Evolutionary conservation across 2,797 vertebrate species (phyloP), one percentile per base, ranked within the genome.

Genomic region (Rhinella marina): DNA sequence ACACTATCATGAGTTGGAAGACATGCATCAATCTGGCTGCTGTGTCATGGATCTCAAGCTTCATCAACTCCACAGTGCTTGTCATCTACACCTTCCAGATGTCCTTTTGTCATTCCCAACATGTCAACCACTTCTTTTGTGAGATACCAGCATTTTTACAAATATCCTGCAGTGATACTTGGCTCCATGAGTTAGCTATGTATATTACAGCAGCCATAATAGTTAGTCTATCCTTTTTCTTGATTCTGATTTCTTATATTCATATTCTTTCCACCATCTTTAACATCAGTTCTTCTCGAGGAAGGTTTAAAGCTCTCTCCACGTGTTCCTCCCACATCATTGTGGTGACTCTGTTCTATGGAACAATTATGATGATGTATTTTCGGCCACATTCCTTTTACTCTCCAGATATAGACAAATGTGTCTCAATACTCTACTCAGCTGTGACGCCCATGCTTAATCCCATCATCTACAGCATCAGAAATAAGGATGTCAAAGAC

Each of bases 1-100:
- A 62, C 59, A 86, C 81, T 0, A 80, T 86, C 25, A 86, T 86
- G 48, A 70, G n/a, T 50, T 57, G n/a, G 50, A n/a, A 6, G 1
- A 8, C 70, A 0, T 86, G 84, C 12, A 0, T 52, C 3, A 0
- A 8, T 32, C 1, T 86, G 25, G 75, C 84, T 9, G 76, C 61
- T 10, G 50, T 9, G 0, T 32, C 84, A 16, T 86, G 84, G 76
- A 41, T 5, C n/a, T 10, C 23, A n/a, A n/a, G 61, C 61, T 62
- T 62, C 23, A n/a, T 62, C 21, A 62, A 62, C 61, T 62, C 61
- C 23, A n/a, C n/a, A 1, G 2, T 62, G 9, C 61, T 9, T 9
- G 61, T n/a, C 7, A n/a, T n/a, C 61, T 62, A 23, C 61, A 62
- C 61, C 61, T 62, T 62, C 61, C 61, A 62, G 21, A 23, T 62